Evolutionary conservation across 2,888 invertebrate species (phyloP), one percentile per base, ranked within the genome.

Genomic region (Tiliacea aurago): DNA sequence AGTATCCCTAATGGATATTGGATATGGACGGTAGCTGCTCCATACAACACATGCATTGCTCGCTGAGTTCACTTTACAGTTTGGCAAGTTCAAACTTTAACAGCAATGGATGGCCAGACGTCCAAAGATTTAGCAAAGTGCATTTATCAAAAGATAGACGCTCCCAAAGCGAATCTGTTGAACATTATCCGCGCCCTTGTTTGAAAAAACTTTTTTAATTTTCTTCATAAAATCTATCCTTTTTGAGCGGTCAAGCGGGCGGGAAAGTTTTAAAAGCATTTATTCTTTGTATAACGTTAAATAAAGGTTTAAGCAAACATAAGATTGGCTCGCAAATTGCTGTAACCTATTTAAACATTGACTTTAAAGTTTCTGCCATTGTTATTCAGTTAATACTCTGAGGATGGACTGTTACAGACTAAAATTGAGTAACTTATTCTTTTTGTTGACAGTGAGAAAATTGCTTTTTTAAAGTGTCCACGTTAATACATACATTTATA

Each of bases 181-280:
- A 85, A 87, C 84, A 87, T 88, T 87, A 88, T 82, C 80, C 69
- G 49, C 85, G 66, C 82, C 92, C 90, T 89, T 92, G 91, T 93
- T 93, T 93, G 90, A 87, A 87, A 89, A 86, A 92, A 93, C 89
- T 93, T 93, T 93, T 93, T 93, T 92, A 93, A 93, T 93, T 91
- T 93, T 91, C 91, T 91, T 91, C 86, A 84, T 88, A 87, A 92
- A 90, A 90, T 88, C 87, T 89, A 89, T 91, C 87, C 88, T 87
- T 89, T 87, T 87, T 86, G 89, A 87, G 87, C 89, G 90, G 91
- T 93, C 91, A 91, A 91, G 90, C 81, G 84, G 83, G 86, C 86
- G 67, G 85, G 47, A 90, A 91, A 90, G 89, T 92, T 91, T 88
- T 86, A 90, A 90, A 87, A 85, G 87, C 87, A 89, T 92, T 91